These are phyloP conservation scores for Melanargia galathea DNA, from an alignment of 2,888 invertebrate species.

Conservation along the genomic window DNA sequence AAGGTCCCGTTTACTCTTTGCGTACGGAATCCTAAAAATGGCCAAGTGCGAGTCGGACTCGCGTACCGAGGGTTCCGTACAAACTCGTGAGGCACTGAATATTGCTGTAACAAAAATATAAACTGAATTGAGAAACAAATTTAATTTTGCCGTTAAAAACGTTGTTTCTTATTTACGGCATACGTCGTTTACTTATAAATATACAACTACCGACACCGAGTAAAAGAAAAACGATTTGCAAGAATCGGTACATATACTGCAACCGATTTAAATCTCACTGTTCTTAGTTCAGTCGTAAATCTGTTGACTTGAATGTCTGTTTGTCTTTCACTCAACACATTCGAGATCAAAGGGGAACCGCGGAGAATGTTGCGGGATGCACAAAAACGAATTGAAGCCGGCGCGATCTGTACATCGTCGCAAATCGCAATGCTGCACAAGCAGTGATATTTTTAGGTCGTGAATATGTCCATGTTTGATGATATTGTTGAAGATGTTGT, in stretches of 20 bases:
- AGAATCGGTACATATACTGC: background rate
- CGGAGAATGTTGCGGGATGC: background rate
- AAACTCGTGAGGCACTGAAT: too few relatives aligned
- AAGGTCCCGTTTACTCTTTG: too few relatives aligned
- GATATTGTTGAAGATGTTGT: background rate
- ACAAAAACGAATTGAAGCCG: background rate
- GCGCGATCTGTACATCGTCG: slow-evolving; percentile 9
- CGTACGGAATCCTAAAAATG: too few relatives aligned
- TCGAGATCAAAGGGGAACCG: slow-evolving; percentile 7
- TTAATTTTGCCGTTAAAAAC: too few relatives aligned
- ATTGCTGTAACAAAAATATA: too few relatives aligned
- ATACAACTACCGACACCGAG: background rate
- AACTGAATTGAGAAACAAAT: too few relatives aligned
- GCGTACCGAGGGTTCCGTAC: too few relatives aligned
- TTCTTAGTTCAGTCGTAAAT: slow-evolving; percentile 3
- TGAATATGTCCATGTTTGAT: background rate
- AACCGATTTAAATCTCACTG: background rate
- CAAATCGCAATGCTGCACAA: background rate
- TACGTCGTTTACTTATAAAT: background rate
- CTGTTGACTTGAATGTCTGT: background rate
- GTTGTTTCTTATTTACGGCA: background rate
- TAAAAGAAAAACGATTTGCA: background rate
- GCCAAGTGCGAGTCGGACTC: too few relatives aligned
- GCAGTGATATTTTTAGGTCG: background rate
- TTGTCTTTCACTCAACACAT: slow-evolving; percentile 5